Base-by-base conservation (phyloP, 2,888 invertebrate species). In the Philopedon plagiatum region DNA sequence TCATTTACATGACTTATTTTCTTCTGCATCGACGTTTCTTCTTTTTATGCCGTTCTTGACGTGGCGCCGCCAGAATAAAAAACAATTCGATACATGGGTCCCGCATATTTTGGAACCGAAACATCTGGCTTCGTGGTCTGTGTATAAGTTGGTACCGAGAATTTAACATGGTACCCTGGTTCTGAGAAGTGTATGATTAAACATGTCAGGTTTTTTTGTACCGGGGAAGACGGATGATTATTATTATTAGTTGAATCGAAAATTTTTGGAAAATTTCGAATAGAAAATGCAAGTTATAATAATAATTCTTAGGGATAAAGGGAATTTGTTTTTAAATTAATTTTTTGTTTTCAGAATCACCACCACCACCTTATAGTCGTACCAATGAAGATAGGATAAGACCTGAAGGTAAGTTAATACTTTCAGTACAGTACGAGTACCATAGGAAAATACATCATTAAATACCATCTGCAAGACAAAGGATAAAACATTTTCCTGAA, bases 291-390 rank as follows among this genome's bases (percentile, higher is more conserved):
- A n/a, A n/a, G n/a, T n/a, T n/a, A n/a, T n/a, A n/a, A n/a, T n/a
- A n/a, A n/a, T n/a, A n/a, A n/a, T n/a, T n/a, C n/a, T n/a, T n/a
- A n/a, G n/a, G n/a, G n/a, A n/a, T n/a, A n/a, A n/a, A n/a, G n/a
- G n/a, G n/a, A n/a, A n/a, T n/a, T n/a, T n/a, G n/a, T n/a, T n/a
- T n/a, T n/a, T n/a, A n/a, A n/a, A n/a, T n/a, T n/a, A n/a, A n/a
- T n/a, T 46, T 76, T 76, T 71, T 72, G 49, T n/a, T 78, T 81
- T 65, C 90, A 95, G 94, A 94, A 87, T 90, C 92, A 82, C 93
- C 94, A 82, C 94, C 94, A 82, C 94, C 94, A 80, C 94, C 94
- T 77, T 94, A 94, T 87, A 92, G 91, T 86, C 90, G 91, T 84
- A 91, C 91, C 86, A 90, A 90, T 81, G 90, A 90, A 89, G 90